Percentiles rank a stretch among this genome's conserved stretches.
Evolutionary conservation across 2,888 invertebrate species (phyloP).

Genomic region (Catocala sponsa): DNA sequence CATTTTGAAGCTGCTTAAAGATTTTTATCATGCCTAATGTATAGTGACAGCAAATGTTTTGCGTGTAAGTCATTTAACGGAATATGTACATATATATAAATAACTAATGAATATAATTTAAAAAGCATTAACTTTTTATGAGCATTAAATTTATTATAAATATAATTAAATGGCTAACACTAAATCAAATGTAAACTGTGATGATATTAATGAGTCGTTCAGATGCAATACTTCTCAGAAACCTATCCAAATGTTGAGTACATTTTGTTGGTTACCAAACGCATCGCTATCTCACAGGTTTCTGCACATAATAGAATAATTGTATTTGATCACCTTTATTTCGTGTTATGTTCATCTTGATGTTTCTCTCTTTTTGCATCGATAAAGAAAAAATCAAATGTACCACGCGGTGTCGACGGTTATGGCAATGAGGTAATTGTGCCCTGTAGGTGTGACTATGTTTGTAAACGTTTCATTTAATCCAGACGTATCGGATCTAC

Average conservation of each 20-base stretch:
- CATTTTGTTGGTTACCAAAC: conserved; percentile 33
- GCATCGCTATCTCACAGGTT: conserved; percentile 63
- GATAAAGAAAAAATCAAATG: conserved; percentile 95
- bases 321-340: conserved; percentile 63
- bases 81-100: neutral
- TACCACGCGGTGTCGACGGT: conserved; percentile 98
- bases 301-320: conserved; percentile 59
- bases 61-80: conserved; percentile 43
- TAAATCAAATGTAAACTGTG: conserved; percentile 60
- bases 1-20: conserved; percentile 43
- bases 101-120: too few relatives aligned
- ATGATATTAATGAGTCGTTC: conserved; percentile 52
- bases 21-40: conserved; percentile 37
- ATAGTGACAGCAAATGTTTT: conserved; percentile 32
- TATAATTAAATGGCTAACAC: conserved; percentile 56
- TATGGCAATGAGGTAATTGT: conserved; percentile 95
- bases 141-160: too few relatives aligned
- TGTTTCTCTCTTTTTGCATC: conserved; percentile 89
- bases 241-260: conserved; percentile 36
- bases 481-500: conserved; percentile 59
- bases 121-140: too few relatives aligned
- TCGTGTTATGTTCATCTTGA: conserved; percentile 82
- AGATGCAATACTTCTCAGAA: conserved; percentile 33
- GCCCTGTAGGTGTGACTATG: conserved; percentile 82
- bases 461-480: conserved; percentile 66